phyloP scores from a whole-genome alignment of 2,888 invertebrate genomes.

The Apamea monoglypha region DNA sequence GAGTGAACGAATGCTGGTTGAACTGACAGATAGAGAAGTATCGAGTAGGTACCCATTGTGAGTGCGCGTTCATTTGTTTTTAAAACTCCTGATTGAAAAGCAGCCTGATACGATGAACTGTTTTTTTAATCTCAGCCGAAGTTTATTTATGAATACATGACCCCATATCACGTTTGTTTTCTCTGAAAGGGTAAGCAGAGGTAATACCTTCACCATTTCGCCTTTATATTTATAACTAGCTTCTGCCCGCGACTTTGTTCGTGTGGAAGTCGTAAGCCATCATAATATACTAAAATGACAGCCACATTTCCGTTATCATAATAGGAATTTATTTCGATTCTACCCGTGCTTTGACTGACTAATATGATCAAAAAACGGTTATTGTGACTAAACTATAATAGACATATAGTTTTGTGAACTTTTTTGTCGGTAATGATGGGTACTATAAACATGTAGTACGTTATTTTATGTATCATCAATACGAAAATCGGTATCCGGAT shows the following conservation, averaged over 20 bases:
- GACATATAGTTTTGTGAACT: no score
- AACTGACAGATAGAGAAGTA: conserved; percentile 14
- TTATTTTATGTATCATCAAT: no score
- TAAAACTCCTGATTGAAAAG: neutral
- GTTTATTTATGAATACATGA: neutral
- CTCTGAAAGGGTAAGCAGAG: neutral
- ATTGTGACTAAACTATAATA: no score
- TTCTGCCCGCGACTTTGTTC: no score
- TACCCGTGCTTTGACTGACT: no score
- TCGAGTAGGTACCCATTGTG: conserved; percentile 13
- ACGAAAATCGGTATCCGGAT: no score
- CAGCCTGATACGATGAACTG: neutral
- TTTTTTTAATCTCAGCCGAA: neutral
- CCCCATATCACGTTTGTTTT: neutral
- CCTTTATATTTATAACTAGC: neutral
- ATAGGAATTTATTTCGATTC: neutral
- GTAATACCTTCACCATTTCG: neutral
- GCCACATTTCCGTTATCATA: neutral
- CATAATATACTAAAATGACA: no score
- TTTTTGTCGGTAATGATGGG: no score
- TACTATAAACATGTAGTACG: no score
- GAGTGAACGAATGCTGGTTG: conserved; percentile 9
- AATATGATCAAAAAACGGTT: no score
- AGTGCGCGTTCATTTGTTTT: conserved; percentile 11
- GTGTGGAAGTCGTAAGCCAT: no score